These are phyloP conservation scores for Leucopternis melanops DNA, from an alignment of 2,113 vertebrate genomes.

Conservation along the genomic window DNA sequence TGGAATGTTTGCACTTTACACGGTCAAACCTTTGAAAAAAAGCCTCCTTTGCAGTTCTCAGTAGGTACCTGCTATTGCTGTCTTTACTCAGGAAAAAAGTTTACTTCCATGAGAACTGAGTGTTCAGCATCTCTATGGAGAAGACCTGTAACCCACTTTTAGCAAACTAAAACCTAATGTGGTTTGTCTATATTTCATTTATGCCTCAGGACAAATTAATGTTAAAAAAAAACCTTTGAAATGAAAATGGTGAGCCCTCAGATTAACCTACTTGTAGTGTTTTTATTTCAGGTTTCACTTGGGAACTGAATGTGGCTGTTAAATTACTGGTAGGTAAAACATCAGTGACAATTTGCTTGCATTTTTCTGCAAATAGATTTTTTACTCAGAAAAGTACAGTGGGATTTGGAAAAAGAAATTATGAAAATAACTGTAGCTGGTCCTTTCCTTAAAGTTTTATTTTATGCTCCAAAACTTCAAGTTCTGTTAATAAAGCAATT, in stretches of 20 bases:
- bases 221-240: constrained; percentile 32
- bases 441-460: neutral
- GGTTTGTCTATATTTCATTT: neutral
- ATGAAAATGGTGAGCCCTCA: constrained; percentile 7
- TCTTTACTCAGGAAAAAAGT: neutral
- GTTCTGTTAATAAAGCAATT: neutral
- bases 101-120: neutral
- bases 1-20: neutral
- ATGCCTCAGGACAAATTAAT: constrained; percentile 36
- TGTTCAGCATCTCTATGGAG: neutral
- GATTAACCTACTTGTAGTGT: constrained; percentile 44
- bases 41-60: neutral
- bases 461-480: neutral
- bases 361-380: neutral
- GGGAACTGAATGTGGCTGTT: neutral
- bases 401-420: neutral
- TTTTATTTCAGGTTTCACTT: constrained; percentile 37
- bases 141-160: constrained; percentile 13
- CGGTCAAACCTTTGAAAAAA: neutral
- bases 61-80: neutral
- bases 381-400: neutral
- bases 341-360: neutral
- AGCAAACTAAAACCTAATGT: constrained; percentile 33
- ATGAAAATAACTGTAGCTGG: neutral
- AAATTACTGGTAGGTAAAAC: constrained; percentile 5